Conservation (phyloP, 2,888 invertebrate species). For the Drosophila subquinaria region DNA sequence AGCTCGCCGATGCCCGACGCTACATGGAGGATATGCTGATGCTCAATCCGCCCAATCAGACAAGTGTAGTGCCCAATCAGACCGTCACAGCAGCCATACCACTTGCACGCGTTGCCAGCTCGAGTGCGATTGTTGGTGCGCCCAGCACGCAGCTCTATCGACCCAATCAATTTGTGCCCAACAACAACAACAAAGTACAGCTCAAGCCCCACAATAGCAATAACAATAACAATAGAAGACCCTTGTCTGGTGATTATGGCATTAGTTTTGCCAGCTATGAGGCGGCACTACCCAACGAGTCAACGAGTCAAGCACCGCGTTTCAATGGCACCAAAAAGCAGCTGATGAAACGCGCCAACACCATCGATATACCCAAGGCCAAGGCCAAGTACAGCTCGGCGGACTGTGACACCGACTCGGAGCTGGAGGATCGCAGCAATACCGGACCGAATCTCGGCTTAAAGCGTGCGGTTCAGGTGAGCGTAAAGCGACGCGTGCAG, state of each 20-base stretch:
- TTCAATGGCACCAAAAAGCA: constrained; percentile 88
- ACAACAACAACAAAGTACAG: constrained; percentile 1
- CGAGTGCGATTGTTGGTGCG: constrained; percentile 83
- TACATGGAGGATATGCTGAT: constrained; percentile 89
- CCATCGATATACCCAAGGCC: constrained; percentile 94
- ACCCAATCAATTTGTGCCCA: constrained; percentile 84
- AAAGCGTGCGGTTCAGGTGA: constrained; percentile 87
- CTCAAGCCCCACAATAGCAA: constrained; percentile 15
- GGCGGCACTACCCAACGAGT: constrained; percentile 19
- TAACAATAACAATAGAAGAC: constrained; percentile 54
- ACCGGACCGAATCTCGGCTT: constrained; percentile 86
- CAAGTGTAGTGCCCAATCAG: constrained; percentile 52
- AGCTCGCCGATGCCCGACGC: constrained; percentile 91
- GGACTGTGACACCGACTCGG: constrained; percentile 86
- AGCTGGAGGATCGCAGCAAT: constrained; percentile 70
- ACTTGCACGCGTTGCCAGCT: constrained; percentile 86
- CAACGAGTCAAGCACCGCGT: constrained; percentile 13
- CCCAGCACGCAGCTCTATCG: constrained; percentile 72
- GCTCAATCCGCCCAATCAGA: constrained; percentile 71
- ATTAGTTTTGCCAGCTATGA: constrained; percentile 75
- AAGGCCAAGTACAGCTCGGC: constrained; percentile 82
- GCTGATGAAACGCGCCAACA: constrained; percentile 94
- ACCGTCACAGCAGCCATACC: constrained; percentile 62
- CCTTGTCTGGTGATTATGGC: constrained; percentile 80
- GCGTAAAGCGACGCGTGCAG: constrained; percentile 85